phyloP scores from a whole-genome alignment of 2,797 vertebrate genomes.

The Anniella stebbinsi region DNA sequence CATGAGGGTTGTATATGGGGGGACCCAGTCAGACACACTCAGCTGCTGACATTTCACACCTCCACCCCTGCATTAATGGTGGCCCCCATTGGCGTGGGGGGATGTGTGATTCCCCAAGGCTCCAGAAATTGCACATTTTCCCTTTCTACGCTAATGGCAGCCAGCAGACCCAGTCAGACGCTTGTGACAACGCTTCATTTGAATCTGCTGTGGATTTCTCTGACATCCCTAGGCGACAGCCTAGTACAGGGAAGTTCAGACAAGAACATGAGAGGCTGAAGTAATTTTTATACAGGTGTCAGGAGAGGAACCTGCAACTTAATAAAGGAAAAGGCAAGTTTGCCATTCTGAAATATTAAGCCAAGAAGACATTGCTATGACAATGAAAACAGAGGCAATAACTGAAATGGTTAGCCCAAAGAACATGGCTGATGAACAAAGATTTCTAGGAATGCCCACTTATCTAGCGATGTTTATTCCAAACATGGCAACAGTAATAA shows the following conservation, averaged over 20 bases:
- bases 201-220: no score
- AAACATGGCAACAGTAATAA: neutral
- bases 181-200: no score
- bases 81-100: no score
- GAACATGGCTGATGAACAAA: neutral
- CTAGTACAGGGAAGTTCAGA: neutral
- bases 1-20: no score
- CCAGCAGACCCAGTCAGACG: no score
- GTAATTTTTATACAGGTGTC: neutral
- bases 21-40: no score
- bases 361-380: neutral
- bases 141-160: no score
- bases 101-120: no score
- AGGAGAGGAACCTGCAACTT: neutral
- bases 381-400: neutral
- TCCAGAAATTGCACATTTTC: no score
- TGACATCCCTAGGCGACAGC: no score
- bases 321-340: neutral
- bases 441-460: neutral
- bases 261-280: neutral
- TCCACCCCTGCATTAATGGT: no score
- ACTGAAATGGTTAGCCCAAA: neutral
- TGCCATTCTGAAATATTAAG: neutral
- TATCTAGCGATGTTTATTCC: neutral
- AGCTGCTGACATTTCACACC: no score